Percentiles rank a stretch among this genome's conserved stretches.
Evolutionary conservation across 2,888 invertebrate species (phyloP).

Genomic region (Hyalella azteca): DNA sequence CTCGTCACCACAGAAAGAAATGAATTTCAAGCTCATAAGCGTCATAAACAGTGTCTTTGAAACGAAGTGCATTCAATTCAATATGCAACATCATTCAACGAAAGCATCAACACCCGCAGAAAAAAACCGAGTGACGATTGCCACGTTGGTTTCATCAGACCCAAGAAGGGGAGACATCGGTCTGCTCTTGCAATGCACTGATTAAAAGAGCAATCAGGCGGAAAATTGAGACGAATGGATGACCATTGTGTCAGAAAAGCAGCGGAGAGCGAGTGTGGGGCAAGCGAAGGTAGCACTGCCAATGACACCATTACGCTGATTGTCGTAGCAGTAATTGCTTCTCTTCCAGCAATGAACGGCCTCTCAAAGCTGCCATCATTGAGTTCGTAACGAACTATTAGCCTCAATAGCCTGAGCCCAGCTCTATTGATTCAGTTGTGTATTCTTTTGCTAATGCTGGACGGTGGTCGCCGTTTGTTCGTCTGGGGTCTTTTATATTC

Average conservation of each 20-base stretch:
- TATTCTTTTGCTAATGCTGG: not conserved
- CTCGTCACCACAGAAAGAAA: too few relatives aligned
- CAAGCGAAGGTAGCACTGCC: not conserved
- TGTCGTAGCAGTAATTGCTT: not conserved
- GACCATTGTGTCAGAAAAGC: not conserved
- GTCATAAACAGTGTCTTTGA: too few relatives aligned
- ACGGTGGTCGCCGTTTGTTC: not conserved
- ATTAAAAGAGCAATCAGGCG: not conserved
- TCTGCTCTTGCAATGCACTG: not conserved
- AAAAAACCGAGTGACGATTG: too few relatives aligned
- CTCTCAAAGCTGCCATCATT: not conserved
- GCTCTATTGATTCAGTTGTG: not conserved
- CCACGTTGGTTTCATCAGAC: too few relatives aligned
- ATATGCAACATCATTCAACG: too few relatives aligned
- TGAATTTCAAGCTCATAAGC: too few relatives aligned
- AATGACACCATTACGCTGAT: not conserved
- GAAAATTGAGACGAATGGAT: constrained; percentile 10
- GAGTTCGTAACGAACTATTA: not conserved
- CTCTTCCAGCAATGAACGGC: not conserved
- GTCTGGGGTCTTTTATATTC: too few relatives aligned
- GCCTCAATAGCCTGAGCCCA: not conserved
- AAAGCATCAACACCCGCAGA: too few relatives aligned
- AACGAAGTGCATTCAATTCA: too few relatives aligned
- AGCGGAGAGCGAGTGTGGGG: not conserved
- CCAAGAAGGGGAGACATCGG: too few relatives aligned